These are phyloP conservation scores for Chiroxiphia lanceolata DNA, from an alignment of 2,797 vertebrate species.

Conservation along the genomic window DNA sequence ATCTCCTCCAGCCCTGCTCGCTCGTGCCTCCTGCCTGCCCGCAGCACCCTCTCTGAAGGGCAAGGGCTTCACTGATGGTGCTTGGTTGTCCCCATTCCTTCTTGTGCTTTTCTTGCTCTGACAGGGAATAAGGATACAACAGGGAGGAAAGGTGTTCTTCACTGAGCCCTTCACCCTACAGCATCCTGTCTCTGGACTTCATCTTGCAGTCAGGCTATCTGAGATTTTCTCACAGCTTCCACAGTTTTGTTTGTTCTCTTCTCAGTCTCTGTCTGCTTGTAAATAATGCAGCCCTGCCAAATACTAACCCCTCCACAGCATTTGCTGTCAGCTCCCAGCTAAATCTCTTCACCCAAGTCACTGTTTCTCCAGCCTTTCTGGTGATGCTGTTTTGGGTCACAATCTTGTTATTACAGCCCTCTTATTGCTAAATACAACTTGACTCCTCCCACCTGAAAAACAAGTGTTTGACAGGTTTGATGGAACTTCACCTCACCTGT, in stretches of 20 bases:
- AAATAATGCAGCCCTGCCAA: not conserved
- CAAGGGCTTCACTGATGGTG: not conserved
- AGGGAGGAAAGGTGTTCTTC: not conserved
- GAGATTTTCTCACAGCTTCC: not conserved
- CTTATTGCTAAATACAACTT: not conserved
- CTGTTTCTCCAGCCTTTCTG: not conserved
- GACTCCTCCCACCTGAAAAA: not conserved
- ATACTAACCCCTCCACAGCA: not conserved
- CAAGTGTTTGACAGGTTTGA: rapidly evolving
- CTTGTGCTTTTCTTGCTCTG: not conserved
- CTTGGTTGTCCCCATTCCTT: too few relatives aligned
- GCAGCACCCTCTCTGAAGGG: not conserved
- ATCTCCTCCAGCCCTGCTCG: not conserved
- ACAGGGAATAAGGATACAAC: not conserved
- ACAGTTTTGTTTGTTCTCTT: not conserved
- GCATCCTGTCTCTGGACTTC: not conserved
- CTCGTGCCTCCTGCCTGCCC: not conserved
- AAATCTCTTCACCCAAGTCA: not conserved
- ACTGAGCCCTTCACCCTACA: not conserved
- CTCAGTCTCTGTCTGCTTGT: not conserved
- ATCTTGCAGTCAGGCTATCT: not conserved
- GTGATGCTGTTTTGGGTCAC: not conserved
- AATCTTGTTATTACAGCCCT: not conserved
- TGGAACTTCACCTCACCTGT: not conserved
- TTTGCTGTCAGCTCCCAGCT: not conserved